Base-by-base conservation (phyloP, 2,113 vertebrate species). In the Sclerurus mexicanus region DNA sequence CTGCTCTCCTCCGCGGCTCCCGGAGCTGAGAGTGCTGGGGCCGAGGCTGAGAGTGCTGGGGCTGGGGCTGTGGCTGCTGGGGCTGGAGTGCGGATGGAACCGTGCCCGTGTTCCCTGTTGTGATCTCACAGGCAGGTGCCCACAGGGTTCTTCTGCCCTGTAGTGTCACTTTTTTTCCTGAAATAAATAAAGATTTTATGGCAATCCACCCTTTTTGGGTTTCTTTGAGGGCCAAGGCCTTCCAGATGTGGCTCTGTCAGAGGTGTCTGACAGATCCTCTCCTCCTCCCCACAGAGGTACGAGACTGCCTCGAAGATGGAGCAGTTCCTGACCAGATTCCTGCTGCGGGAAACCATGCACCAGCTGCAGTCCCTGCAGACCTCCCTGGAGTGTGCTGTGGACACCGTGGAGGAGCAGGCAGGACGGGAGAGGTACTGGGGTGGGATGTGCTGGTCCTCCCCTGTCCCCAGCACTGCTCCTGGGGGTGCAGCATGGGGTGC, bases 261-360 rank as follows among this genome's bases (percentile, higher is more conserved):
- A 4, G 64, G 30, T 4, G 4, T 16, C 50, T 66, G 40, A 73
- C 8, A 4, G 16, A 7, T 42, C 8, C 63, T 71, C 3, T 72
- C 23, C 28, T 18, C 7, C 68, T 64, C 12, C 44, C 60, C 3
- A 6, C 97, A 99, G 99, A 99, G 99, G 68, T 99, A 99, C 37
- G 99, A 99, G 96, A 98, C 93, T 35, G 98, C 99, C 89, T 99
- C 99, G 2, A 99, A 99, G 92, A 97, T 99, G 97, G 98, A 99
- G 88, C 99, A 99, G 98, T 99, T 99, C 96, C 98, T 99, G 96
- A 99, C 99, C 6, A 98, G 99, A 12, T 99, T 99, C 93, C 98
- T 99, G 96, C 97, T 99, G 52, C 98, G 99, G 84, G 99, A 99
- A 97, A 99, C 99, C 1, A 98, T 98, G 96, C 98, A 98, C 95